Conservation (phyloP, 1,140 invertebrate genomes). For the Drosophila repleta region DNA sequence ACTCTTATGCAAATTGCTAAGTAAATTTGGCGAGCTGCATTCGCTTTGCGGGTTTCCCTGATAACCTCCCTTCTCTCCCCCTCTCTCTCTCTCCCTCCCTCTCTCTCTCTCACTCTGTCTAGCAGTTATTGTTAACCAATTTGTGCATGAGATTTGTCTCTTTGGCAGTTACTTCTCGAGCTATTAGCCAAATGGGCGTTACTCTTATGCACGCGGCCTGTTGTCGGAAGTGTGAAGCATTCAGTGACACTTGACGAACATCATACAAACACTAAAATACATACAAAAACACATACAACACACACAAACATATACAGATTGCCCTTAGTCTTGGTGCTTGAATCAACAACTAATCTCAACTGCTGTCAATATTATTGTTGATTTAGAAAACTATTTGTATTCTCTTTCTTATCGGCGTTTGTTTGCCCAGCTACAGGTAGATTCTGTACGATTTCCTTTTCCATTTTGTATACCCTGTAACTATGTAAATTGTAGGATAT, state of each 20-base stretch:
- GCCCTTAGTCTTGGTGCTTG: not conserved
- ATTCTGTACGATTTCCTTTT: not conserved
- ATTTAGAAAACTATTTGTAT: not conserved
- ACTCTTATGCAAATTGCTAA: conserved; percentile 80
- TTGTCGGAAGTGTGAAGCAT: conserved; percentile 44
- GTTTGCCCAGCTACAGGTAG: conserved; percentile 1
- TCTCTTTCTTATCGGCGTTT: not conserved
- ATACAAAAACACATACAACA: conserved; percentile 1
- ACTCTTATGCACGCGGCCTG: not conserved
- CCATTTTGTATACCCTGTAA: not conserved
- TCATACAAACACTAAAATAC: not conserved
- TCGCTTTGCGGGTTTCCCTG: conserved; percentile 54
- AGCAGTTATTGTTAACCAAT: conserved; percentile 78
- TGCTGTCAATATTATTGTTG: not conserved
- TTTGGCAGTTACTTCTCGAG: conserved; percentile 34
- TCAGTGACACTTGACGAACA: conserved; percentile 26
- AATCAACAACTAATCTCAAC: too few relatives aligned
- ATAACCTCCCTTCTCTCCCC: not conserved
- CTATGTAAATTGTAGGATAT: too few relatives aligned
- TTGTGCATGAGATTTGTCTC: conserved; percentile 77
- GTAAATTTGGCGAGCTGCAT: conserved; percentile 53
- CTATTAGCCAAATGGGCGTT: conserved; percentile 18
- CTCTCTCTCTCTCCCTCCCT: not conserved
- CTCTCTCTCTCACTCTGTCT: conserved; percentile 22
- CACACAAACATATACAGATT: not conserved